Conservation (phyloP, 1,140 invertebrate species). For the Medauroidea extradentata region DNA sequence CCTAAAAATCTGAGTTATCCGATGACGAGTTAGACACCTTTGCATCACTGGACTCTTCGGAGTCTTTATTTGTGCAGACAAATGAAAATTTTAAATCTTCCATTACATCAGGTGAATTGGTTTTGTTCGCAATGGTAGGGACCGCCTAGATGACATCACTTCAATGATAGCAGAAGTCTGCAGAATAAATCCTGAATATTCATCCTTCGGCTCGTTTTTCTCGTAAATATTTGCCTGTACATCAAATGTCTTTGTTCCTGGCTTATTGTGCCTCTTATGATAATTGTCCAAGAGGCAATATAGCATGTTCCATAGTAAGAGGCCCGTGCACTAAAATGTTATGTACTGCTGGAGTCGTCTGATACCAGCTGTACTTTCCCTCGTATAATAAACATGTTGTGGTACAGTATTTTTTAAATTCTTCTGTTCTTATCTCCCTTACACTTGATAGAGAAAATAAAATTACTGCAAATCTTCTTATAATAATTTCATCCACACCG, state of each 20-base stretch:
- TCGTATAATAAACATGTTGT: too few relatives aligned
- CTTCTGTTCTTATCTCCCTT: slow-evolving; percentile 15
- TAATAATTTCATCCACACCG: slow-evolving; percentile 34
- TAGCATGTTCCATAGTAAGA: slow-evolving; percentile 24
- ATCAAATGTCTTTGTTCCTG: slow-evolving; percentile 23
- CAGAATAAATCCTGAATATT: too few relatives aligned
- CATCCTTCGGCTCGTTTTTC: slow-evolving; percentile 6
- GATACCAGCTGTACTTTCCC: too few relatives aligned
- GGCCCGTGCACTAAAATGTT: slow-evolving; percentile 34
- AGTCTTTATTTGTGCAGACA: too few relatives aligned
- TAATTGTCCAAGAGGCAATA: slow-evolving; percentile 24
- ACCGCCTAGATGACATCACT: too few relatives aligned
- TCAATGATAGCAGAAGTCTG: too few relatives aligned
- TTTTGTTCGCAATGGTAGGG: too few relatives aligned
- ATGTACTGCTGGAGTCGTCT: slow-evolving; percentile 21
- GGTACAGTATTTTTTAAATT: slow-evolving; percentile 8
- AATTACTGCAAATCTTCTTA: slow-evolving; percentile 32
- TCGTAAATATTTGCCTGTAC: slow-evolving; percentile 17
- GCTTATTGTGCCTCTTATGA: slow-evolving; percentile 28
- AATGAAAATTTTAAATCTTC: too few relatives aligned
- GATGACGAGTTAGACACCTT: too few relatives aligned
- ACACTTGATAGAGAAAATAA: slow-evolving; percentile 33
- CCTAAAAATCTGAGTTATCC: too few relatives aligned
- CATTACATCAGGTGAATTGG: too few relatives aligned
- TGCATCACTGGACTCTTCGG: too few relatives aligned